Conservation (phyloP, 2,113 vertebrate species). For the Erpornis zantholeuca region DNA sequence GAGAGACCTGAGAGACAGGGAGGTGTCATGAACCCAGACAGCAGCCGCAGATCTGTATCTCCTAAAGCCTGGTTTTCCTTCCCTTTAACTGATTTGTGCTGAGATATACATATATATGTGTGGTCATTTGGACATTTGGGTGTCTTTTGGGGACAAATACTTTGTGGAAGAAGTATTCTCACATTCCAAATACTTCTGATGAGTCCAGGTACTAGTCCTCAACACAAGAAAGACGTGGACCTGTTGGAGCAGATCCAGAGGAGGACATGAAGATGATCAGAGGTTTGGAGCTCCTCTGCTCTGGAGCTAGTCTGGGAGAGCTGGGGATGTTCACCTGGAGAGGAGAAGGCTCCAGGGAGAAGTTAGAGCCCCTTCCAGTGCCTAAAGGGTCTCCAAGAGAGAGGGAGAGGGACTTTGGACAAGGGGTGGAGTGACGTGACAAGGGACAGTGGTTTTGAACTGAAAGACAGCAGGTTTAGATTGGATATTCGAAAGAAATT, state of each 20-base stretch:
- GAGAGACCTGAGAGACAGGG: neutral
- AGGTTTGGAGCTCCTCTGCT: neutral
- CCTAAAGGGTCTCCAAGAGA: neutral
- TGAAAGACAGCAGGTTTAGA: neutral
- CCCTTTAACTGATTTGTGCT: neutral
- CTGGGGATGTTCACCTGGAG: neutral
- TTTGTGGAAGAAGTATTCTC: neutral
- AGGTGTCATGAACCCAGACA: neutral
- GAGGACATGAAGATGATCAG: neutral
- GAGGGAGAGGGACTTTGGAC: neutral
- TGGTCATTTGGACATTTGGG: neutral
- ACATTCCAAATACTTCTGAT: neutral
- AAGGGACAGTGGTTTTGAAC: neutral
- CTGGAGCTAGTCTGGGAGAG: neutral
- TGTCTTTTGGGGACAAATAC: neutral
- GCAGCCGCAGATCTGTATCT: neutral
- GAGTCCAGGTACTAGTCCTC: neutral
- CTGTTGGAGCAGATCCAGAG: neutral
- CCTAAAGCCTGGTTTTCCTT: neutral
- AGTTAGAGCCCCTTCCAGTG: neutral
- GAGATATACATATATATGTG: too few species aligned
- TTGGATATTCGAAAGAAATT: neutral
- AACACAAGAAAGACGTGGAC: neutral
- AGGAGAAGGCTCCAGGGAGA: neutral
- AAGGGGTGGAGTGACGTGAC: neutral